Base-by-base conservation (phyloP, 2,113 vertebrate species). In the Otocyon megalotis region DNA sequence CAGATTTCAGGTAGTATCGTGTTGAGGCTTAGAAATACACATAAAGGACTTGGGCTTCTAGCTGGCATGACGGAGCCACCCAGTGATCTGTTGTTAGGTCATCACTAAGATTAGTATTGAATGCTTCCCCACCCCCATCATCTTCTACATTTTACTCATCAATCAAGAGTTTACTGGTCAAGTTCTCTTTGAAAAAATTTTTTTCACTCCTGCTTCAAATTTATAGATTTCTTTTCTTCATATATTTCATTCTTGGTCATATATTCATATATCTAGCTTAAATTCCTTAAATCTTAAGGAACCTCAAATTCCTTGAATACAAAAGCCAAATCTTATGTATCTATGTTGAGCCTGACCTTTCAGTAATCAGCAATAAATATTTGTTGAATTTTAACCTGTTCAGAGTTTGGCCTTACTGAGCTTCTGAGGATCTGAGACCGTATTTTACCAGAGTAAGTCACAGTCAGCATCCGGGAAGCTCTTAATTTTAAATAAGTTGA, bases 401-500 rank as follows among this genome's bases (percentile, higher is more conserved):
- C 60, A 77, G 15, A 84, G 1, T 77, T 83, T 96, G 35, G 4
- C 15, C 16, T 93, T 94, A 69, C 1, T 77, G 16, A 48, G n/a
- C 4, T 82, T 90, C 58, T 62, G 30, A 50, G 32, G 7, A 26
- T 35, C 48, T 60, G 24, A 43, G 26, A 56, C 4, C 8, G 62
- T 58, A 58, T 88, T 85, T 90, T 86, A 32, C 54, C 54, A 96
- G 58, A 37, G 74, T 79, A 84, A 60, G 28, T 50, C 37, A 83
- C 24, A 80, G 2, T 81, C n/a, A 54, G 32, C 32, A 62, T 53
- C 19, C 37, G 83, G 6, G 2, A 85, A 72, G 10, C 15, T 96
- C 86, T 84, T 81, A 81, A 83, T 76, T 81, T 93, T 83, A 94
- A 95, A 76, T 53, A 92, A 94, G 53, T 77, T 94, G 80, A 94